Conservation (phyloP, 2,113 vertebrate genomes). For the Argyrosomus japonicus region DNA sequence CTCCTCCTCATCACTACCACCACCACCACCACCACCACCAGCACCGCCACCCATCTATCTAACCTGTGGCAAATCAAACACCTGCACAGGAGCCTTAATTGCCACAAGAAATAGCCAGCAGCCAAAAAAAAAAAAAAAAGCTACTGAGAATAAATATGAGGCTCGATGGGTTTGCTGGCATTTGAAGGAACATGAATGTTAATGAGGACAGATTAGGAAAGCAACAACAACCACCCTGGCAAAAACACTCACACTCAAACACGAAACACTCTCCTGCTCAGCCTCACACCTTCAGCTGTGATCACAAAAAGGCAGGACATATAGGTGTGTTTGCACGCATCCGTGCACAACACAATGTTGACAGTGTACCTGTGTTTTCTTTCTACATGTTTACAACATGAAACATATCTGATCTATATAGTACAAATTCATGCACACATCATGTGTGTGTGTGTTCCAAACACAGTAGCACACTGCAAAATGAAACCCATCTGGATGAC, state of each 20-base stretch:
- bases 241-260: conserved; percentile 31
- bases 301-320: conserved; percentile 8
- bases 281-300: conserved; percentile 55
- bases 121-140: conserved; percentile 2
- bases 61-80: conserved; percentile 74
- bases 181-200: conserved; percentile 61
- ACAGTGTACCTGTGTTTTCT: background rate
- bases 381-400: background rate
- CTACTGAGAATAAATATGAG: conserved; percentile 53
- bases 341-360: conserved; percentile 6
- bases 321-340: conserved; percentile 12
- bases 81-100: conserved; percentile 55
- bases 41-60: conserved; percentile 51
- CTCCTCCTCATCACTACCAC: conserved; percentile 18
- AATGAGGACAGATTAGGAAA: conserved; percentile 63
- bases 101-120: conserved; percentile 37
- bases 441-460: conserved; percentile 33
- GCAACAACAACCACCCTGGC: conserved; percentile 48
- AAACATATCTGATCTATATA: conserved; percentile 2
- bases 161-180: conserved; percentile 58
- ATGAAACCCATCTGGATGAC: conserved; percentile 76
- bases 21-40: background rate
- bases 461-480: conserved; percentile 48
- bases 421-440: conserved; percentile 21
- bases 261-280: conserved; percentile 47